These are phyloP conservation scores for Tethya wilhelma DNA, from an alignment of 37 sponge, comb jelly and placozoan genomes.

Conservation along the genomic window DNA sequence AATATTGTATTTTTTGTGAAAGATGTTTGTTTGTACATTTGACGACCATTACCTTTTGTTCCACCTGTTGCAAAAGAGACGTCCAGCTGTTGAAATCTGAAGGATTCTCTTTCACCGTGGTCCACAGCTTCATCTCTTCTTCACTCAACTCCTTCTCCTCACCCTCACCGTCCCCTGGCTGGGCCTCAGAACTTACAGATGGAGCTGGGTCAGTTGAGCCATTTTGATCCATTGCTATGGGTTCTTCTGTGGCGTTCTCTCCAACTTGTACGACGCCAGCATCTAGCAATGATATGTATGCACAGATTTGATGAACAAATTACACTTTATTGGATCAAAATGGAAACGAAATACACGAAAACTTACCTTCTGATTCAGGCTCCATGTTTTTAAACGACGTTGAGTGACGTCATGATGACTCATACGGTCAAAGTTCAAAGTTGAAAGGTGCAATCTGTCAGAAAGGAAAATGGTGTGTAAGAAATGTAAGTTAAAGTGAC, in stretches of 20 bases:
- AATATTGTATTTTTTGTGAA: too few species aligned
- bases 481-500: conserved; percentile 55
- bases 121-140: conserved; percentile 78
- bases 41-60: conserved; percentile 61
- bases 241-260: neutral
- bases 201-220: neutral
- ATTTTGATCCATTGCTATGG: neutral
- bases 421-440: neutral
- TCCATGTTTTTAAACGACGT: too few species aligned
- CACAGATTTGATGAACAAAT: too few species aligned
- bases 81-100: conserved; percentile 89
- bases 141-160: conserved; percentile 6
- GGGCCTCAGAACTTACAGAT: neutral
- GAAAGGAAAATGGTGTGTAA: conserved; percentile 64
- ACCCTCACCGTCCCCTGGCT: neutral
- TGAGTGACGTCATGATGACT: too few species aligned
- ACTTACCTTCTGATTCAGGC: too few species aligned
- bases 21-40: neutral
- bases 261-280: too few species aligned
- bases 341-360: too few species aligned
- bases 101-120: conserved; percentile 74
- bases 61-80: conserved; percentile 76
- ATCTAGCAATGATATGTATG: too few species aligned
- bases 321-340: too few species aligned
- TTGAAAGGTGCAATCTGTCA: neutral